These are phyloP conservation scores for Salminus brasiliensis DNA, from an alignment of 2,113 vertebrate species.

Conservation along the genomic window DNA sequence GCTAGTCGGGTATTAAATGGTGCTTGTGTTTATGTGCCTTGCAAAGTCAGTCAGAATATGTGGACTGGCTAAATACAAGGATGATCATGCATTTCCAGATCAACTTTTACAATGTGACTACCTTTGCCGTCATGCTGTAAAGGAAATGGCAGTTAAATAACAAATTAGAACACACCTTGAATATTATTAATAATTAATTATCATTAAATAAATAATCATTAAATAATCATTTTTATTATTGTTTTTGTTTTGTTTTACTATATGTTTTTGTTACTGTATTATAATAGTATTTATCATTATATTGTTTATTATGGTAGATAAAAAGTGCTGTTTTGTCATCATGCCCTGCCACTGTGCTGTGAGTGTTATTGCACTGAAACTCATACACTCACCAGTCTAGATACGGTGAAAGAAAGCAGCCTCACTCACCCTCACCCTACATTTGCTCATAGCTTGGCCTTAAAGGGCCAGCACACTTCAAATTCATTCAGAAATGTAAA, in stretches of 20 bases:
- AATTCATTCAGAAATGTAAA: not conserved
- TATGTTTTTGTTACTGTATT: too few relatives aligned
- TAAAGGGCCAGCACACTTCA: not conserved
- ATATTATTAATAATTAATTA: not conserved
- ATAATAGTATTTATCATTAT: too few relatives aligned
- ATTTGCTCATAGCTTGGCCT: not conserved
- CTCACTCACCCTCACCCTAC: slow-evolving; percentile 36
- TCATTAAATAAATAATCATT: too few relatives aligned
- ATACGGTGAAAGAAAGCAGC: not conserved
- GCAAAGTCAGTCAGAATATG: not conserved
- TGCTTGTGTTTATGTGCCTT: too few relatives aligned
- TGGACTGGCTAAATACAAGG: not conserved
- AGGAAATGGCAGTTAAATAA: not conserved
- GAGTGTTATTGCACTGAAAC: not conserved
- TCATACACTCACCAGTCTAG: slow-evolving; percentile 20
- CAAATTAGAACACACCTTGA: not conserved
- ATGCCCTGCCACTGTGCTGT: slow-evolving; percentile 14
- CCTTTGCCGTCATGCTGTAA: not conserved
- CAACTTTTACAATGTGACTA: not conserved
- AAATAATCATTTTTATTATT: too few relatives aligned
- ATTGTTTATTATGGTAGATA: too few relatives aligned
- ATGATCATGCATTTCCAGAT: not conserved
- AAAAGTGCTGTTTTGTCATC: not conserved
- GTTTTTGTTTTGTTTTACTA: too few relatives aligned
- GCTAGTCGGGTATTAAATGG: not conserved